These are phyloP conservation scores for Nibea albiflora DNA, from an alignment of 2,113 vertebrate species.

Conservation along the genomic window DNA sequence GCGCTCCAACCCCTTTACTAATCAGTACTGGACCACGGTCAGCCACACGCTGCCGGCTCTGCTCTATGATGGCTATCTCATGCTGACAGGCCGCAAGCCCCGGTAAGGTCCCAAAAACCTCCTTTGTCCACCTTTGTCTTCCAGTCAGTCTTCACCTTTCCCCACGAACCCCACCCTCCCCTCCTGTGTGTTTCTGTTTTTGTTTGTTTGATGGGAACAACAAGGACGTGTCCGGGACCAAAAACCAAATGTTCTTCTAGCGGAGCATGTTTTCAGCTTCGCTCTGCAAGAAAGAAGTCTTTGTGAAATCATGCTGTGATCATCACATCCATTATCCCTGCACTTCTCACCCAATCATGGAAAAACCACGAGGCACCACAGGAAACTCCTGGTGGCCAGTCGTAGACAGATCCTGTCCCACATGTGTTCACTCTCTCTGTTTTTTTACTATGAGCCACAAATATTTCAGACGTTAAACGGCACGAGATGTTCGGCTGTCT, in stretches of 20 bases:
- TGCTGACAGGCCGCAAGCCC: conserved; percentile 90
- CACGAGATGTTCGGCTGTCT: background rate
- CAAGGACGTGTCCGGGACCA: background rate
- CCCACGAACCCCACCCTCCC: conserved; percentile 12
- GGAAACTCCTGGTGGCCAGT: conserved; percentile 35
- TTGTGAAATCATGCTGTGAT: conserved; percentile 59
- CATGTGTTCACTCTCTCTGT: background rate
- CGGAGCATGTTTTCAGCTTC: conserved; percentile 47
- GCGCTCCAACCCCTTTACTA: conserved; percentile 85
- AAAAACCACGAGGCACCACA: conserved; percentile 3
- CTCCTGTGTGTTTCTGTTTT: background rate
- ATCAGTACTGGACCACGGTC: conserved; percentile 86
- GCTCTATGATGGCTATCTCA: conserved; percentile 90
- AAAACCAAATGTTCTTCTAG: background rate
- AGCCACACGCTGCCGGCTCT: conserved; percentile 86
- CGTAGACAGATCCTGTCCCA: background rate
- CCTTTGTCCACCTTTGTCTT: conserved; percentile 3
- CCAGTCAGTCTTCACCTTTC: conserved; percentile 28
- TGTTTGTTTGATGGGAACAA: conserved; percentile 67
- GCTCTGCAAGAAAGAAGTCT: background rate
- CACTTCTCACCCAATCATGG: conserved; percentile 38
- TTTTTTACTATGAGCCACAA: conserved; percentile 12
- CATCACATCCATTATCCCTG: conserved; percentile 27
- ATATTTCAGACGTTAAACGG: conserved; percentile 26
- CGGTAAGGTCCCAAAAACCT: conserved; percentile 87